These are phyloP conservation scores for Recurvirostra avosetta DNA, from an alignment of 2,113 vertebrate species.

Conservation along the genomic window DNA sequence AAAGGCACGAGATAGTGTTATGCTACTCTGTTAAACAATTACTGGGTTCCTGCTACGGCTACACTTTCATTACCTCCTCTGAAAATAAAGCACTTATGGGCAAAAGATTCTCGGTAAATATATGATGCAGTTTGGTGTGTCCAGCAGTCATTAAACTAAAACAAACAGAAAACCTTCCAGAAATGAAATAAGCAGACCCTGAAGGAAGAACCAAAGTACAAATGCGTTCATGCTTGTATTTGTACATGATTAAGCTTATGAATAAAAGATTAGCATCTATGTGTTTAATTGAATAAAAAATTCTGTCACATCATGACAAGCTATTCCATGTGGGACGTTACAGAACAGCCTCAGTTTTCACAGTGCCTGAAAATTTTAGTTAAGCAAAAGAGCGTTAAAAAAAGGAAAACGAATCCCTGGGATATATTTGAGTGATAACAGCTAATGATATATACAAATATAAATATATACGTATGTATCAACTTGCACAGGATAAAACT, in stretches of 20 bases:
- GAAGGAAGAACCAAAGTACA: neutral
- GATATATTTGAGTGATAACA: neutral
- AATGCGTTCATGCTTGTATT: neutral
- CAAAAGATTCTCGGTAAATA: neutral
- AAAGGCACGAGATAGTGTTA: neutral
- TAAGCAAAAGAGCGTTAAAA: neutral
- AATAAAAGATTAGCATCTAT: slow-evolving; percentile 33
- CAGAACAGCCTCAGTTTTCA: neutral
- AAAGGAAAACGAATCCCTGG: neutral
- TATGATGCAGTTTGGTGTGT: neutral
- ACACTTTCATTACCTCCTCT: neutral
- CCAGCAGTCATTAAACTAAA: slow-evolving; percentile 22
- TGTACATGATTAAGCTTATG: slow-evolving; percentile 11
- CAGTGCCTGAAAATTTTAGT: neutral
- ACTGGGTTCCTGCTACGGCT: neutral
- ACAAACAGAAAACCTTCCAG: slow-evolving; percentile 2
- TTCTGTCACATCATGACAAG: neutral
- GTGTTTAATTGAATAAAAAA: slow-evolving; percentile 47
- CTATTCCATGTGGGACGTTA: neutral
- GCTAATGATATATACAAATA: neutral
- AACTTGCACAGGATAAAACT: neutral
- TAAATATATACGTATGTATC: neutral
- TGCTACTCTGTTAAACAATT: neutral
- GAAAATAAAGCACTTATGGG: neutral
- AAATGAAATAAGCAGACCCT: neutral